phyloP scores from a whole-genome alignment of 2,113 vertebrate species.

The Notechis scutatus region DNA sequence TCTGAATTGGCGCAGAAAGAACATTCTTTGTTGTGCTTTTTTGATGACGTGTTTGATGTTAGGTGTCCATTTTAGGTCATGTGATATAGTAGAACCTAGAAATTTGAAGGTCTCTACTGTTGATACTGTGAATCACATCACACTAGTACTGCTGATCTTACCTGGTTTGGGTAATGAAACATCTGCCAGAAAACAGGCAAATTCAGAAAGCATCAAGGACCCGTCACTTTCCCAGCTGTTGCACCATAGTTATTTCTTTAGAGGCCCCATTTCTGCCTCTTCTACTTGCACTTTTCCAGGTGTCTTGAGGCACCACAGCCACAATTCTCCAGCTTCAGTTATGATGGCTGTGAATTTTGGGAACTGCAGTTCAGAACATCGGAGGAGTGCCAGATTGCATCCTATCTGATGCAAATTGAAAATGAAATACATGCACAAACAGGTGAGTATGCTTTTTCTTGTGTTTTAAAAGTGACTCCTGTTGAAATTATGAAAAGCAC shows the following conservation, averaged over 20 bases:
- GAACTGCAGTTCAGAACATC: not conserved
- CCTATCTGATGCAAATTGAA: not conserved
- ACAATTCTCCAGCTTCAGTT: not conserved
- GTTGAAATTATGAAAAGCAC: not conserved
- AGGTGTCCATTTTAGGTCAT: too few species aligned
- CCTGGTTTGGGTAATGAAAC: too few species aligned
- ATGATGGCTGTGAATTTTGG: not conserved
- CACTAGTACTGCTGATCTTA: too few species aligned
- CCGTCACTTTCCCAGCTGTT: not conserved
- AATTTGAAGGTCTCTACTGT: too few species aligned
- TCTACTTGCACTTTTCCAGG: not conserved
- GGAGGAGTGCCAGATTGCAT: not conserved
- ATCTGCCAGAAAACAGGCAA: too few species aligned
- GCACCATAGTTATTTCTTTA: not conserved
- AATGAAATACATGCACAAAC: not conserved
- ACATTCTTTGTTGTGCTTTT: too few species aligned
- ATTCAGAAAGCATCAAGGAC: too few species aligned
- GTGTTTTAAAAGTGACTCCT: not conserved
- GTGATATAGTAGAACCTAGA: too few species aligned
- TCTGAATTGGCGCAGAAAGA: too few species aligned
- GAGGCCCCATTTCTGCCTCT: not conserved
- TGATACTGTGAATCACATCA: too few species aligned
- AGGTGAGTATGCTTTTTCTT: not conserved
- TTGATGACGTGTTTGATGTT: too few species aligned
- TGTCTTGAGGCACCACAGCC: not conserved